phyloP scores from a whole-genome alignment of 23 tunicate genomes.

The Trididemnum miniatum region DNA sequence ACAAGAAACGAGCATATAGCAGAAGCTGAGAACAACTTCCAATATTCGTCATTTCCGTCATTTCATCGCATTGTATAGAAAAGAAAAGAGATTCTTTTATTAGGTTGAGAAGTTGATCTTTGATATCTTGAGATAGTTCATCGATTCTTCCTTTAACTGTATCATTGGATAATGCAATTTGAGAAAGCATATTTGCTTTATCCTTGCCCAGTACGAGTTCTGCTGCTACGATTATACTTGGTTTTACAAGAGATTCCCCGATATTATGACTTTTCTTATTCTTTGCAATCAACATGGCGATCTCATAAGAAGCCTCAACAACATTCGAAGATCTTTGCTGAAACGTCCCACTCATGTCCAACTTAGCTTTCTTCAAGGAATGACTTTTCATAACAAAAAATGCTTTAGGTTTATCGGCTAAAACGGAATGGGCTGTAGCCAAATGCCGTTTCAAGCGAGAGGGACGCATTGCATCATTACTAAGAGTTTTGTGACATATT shows the following conservation, averaged over 20 bases:
- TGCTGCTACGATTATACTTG: constrained; percentile 45
- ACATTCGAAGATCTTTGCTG: too few species aligned
- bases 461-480: too few species aligned
- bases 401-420: too few species aligned
- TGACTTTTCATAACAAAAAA: too few species aligned
- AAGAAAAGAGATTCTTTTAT: constrained; percentile 32
- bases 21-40: constrained; percentile 33
- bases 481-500: too few species aligned
- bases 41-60: constrained; percentile 28
- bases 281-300: too few species aligned
- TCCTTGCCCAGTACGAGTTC: constrained; percentile 53
- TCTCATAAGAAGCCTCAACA: too few species aligned
- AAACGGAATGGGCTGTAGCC: too few species aligned
- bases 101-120: constrained; percentile 42
- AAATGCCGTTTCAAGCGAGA: too few species aligned
- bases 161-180: constrained; percentile 42
- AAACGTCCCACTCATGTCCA: too few species aligned
- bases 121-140: constrained; percentile 37
- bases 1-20: constrained; percentile 39
- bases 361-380: too few species aligned
- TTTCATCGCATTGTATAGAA: constrained; percentile 39
- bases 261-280: constrained; percentile 35
- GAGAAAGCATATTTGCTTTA: constrained; percentile 50
- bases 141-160: constrained; percentile 45
- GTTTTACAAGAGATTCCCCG: constrained; percentile 39